Evolutionary conservation across 2,888 invertebrate species (phyloP).

Genomic region (Euphydryas editha): DNA sequence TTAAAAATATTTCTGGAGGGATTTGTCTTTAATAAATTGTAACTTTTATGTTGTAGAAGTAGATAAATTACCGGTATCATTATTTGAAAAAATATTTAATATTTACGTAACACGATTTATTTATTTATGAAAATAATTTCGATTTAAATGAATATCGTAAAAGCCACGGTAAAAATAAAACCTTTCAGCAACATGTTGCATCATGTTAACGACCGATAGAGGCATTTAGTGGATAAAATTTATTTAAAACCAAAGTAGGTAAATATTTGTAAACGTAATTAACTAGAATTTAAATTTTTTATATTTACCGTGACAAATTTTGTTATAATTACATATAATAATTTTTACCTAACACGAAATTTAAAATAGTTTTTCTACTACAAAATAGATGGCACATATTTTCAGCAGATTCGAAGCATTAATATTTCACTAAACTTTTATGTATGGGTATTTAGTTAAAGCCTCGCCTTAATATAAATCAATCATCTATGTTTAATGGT

Average conservation of each 20-base stretch:
- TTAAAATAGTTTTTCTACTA: slow-evolving; percentile 42
- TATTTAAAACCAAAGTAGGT: not conserved
- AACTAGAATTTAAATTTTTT: slow-evolving; percentile 5
- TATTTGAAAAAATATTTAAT: slow-evolving; percentile 70
- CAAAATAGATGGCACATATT: slow-evolving; percentile 55
- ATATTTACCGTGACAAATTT: slow-evolving; percentile 24
- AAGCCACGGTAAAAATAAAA: slow-evolving; percentile 31
- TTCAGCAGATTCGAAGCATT: slow-evolving; percentile 49
- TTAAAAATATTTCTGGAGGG: slow-evolving; percentile 77
- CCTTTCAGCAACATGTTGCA: slow-evolving; percentile 6
- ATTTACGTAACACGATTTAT: slow-evolving; percentile 59
- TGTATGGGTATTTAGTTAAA: slow-evolving; percentile 55
- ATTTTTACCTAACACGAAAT: slow-evolving; percentile 33
- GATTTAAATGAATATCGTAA: slow-evolving; percentile 44
- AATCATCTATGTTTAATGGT: slow-evolving; percentile 54
- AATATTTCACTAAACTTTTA: slow-evolving; percentile 46
- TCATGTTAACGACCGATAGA: slow-evolving; percentile 14
- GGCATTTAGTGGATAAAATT: not conserved
- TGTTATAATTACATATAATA: slow-evolving; percentile 32
- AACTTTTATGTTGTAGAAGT: slow-evolving; percentile 63
- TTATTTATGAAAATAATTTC: slow-evolving; percentile 63
- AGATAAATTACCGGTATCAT: slow-evolving; percentile 64
- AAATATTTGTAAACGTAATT: slow-evolving; percentile 13
- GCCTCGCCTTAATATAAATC: slow-evolving; percentile 61
- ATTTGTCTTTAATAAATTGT: slow-evolving; percentile 71